Conservation (phyloP, 2,797 vertebrate genomes). For the Gorsachius magnificus region DNA sequence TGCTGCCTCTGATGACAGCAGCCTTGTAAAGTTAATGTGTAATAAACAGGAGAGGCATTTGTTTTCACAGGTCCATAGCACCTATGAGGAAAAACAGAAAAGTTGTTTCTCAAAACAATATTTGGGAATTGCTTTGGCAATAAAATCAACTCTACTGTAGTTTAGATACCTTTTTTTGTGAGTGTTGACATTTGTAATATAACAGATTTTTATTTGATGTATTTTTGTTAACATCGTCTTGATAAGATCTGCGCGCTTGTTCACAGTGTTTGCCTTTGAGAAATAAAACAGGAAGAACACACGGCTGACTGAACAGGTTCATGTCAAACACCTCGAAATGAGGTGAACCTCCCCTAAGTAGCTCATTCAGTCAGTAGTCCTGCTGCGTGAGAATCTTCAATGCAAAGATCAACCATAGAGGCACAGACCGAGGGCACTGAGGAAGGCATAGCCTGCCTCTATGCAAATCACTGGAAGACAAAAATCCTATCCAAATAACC, state of each 20-base stretch:
- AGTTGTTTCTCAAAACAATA: conserved; percentile 31
- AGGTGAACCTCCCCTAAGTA: background rate
- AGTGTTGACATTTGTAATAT: conserved; percentile 52
- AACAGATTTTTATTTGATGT: conserved; percentile 51
- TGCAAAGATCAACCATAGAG: background rate
- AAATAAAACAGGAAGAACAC: conserved; percentile 36
- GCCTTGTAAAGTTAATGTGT: background rate
- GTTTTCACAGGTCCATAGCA: background rate
- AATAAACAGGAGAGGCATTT: background rate
- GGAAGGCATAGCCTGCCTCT: background rate
- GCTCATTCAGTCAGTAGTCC: background rate
- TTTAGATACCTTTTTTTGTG: background rate
- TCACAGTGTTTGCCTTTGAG: conserved; percentile 54
- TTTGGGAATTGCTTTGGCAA: conserved; percentile 40
- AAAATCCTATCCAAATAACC: background rate
- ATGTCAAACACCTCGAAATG: background rate
- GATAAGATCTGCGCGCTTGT: conserved; percentile 62
- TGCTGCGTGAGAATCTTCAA: background rate
- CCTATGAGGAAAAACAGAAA: background rate
- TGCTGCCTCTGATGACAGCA: background rate
- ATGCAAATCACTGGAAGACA: background rate
- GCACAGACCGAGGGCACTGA: background rate
- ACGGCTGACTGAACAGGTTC: conserved; percentile 27
- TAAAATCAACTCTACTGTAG: conserved; percentile 2
- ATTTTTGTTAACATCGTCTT: conserved; percentile 38